Percentiles rank a stretch among this genome's conserved stretches.
phyloP scores from a whole-genome alignment of 2,113 vertebrate genomes.

The Oncorhynchus nerka region DNA sequence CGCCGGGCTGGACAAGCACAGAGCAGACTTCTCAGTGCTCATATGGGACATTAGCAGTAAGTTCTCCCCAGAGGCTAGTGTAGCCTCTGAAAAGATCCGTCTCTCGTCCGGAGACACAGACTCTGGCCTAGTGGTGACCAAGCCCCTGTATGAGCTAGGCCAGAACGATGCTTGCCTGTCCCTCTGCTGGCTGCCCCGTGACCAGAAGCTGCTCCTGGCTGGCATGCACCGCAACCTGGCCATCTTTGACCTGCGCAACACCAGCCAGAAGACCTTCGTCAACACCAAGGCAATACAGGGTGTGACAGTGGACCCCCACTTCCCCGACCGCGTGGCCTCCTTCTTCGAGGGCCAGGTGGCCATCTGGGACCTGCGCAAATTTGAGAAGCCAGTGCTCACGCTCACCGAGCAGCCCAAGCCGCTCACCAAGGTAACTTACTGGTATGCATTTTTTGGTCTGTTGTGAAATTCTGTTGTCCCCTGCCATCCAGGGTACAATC shows the following conservation, averaged over 20 bases:
- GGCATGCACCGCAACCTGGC: constrained; percentile 97
- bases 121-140: constrained; percentile 86
- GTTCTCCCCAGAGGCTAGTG: constrained; percentile 82
- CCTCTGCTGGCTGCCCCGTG: constrained; percentile 96
- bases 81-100: constrained; percentile 86
- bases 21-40: constrained; percentile 94
- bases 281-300: constrained; percentile 99
- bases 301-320: constrained; percentile 93
- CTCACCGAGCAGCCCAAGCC: constrained; percentile 94
- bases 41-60: constrained; percentile 98
- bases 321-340: constrained; percentile 92
- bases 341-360: constrained; percentile 98
- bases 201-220: constrained; percentile 92
- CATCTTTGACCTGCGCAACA: constrained; percentile 96
- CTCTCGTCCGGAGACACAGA: constrained; percentile 85
- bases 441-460: background rate
- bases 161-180: constrained; percentile 97
- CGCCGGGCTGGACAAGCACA: constrained; percentile 93
- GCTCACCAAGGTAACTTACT: constrained; percentile 79
- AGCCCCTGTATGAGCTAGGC: constrained; percentile 91
- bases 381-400: constrained; percentile 96
- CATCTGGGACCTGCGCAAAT: constrained; percentile 98
- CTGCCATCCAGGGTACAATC: no score
- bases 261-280: constrained; percentile 97
- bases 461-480: background rate